A percentile compares a stretch with the other conserved stretches of the same genome.
Evolutionary conservation across 2,888 invertebrate genomes (phyloP).

Genomic region (Caenorhabditis panamensis): DNA sequence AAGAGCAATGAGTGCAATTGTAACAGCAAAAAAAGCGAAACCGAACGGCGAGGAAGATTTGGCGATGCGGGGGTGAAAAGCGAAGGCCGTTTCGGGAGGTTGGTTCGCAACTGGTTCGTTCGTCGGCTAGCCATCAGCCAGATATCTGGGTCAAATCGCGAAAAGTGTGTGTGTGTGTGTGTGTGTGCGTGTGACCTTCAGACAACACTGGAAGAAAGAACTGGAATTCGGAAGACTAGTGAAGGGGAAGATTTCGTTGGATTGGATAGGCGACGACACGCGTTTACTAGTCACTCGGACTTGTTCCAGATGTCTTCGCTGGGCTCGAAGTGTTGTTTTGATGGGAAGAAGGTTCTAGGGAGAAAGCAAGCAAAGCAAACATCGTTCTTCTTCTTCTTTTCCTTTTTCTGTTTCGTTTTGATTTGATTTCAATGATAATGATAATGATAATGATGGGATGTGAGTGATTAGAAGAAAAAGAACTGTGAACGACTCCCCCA

Average conservation of each 20-base stretch:
- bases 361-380: conserved; percentile 13
- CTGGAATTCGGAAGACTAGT: conserved; percentile 13
- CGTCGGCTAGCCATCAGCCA: conserved; percentile 17
- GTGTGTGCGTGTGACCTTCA: conserved; percentile 1
- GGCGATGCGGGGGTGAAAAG: conserved; percentile 10
- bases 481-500: conserved; percentile 16
- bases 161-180: conserved; percentile 37
- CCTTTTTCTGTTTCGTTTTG: not conserved
- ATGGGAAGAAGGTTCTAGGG: not conserved
- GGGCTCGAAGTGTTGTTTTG: not conserved
- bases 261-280: too few relatives aligned
- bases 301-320: conserved; percentile 20
- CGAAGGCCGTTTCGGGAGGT: conserved; percentile 20
- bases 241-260: too few relatives aligned
- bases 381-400: not conserved
- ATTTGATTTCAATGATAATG: too few relatives aligned
- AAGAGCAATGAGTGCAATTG: not conserved
- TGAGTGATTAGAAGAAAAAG: conserved; percentile 1
- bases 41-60: not conserved
- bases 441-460: not conserved
- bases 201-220: conserved; percentile 18
- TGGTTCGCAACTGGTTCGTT: conserved; percentile 29
- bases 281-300: too few relatives aligned
- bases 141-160: conserved; percentile 51
- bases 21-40: not conserved